phyloP scores from a whole-genome alignment of 2,113 vertebrate species.

The Cynopterus brachyotis region DNA sequence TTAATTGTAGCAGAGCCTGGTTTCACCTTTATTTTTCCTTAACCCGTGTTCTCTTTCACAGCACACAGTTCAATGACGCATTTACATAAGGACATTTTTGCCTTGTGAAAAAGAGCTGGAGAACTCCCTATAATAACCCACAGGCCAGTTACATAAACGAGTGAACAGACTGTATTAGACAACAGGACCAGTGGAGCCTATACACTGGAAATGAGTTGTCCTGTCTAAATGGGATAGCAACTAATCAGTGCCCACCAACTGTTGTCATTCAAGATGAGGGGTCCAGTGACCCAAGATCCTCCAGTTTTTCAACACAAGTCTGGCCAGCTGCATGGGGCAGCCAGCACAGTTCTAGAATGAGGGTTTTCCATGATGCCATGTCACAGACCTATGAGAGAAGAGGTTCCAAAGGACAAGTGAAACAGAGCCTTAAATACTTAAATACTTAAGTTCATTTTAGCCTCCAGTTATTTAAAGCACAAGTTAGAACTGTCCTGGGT shows the following conservation, averaged over 20 bases:
- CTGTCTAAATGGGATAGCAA: neutral
- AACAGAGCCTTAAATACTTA: neutral
- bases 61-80: neutral
- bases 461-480: neutral
- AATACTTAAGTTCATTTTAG: neutral
- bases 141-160: neutral
- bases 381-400: neutral
- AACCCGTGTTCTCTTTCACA: neutral
- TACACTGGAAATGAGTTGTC: neutral
- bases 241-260: neutral
- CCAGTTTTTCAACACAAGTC: neutral
- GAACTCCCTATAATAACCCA: neutral
- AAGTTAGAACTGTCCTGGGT: neutral
- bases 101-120: neutral
- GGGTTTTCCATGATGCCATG: neutral
- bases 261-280: neutral
- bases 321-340: neutral
- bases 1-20: neutral
- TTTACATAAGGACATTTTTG: neutral
- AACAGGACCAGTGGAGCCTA: no score
- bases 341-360: neutral
- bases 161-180: no score
- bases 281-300: neutral
- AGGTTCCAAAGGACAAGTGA: neutral
- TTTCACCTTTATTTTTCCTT: neutral